Evolutionary conservation across 2,113 vertebrate genomes (phyloP).

Genomic region (Phasianus colchicus): DNA sequence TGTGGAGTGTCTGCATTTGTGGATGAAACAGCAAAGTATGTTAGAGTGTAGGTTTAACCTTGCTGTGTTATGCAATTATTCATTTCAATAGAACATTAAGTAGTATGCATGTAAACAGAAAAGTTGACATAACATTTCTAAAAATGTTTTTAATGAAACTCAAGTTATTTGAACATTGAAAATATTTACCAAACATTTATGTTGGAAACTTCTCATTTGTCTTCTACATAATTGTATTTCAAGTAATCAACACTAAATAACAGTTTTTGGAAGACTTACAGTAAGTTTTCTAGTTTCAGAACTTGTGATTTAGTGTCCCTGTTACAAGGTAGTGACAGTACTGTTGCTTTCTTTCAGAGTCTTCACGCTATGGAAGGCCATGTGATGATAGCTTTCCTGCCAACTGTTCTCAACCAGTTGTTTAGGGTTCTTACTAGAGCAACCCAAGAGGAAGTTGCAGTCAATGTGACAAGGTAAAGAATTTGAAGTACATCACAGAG

Average conservation of each 20-base stretch:
- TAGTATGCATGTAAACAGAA: not conserved
- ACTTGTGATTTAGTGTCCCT: not conserved
- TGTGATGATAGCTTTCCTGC: slow-evolving; percentile 97
- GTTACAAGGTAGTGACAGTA: not conserved
- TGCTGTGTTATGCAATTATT: not conserved
- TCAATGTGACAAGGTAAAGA: slow-evolving; percentile 94
- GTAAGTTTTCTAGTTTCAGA: not conserved
- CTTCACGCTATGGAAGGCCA: slow-evolving; percentile 97
- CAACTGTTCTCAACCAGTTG: slow-evolving; percentile 94
- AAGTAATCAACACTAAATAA: not conserved
- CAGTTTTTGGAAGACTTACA: not conserved
- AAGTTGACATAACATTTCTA: not conserved
- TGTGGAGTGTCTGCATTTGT: not conserved
- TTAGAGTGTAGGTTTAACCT: not conserved
- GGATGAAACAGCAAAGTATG: not conserved
- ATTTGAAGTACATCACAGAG: not conserved
- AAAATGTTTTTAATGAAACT: not conserved
- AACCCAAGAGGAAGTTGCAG: slow-evolving; percentile 93
- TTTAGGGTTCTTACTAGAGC: slow-evolving; percentile 94
- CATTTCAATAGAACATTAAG: not conserved
- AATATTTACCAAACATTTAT: not conserved
- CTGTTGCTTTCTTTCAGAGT: slow-evolving; percentile 76
- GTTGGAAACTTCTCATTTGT: not conserved
- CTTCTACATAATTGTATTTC: not conserved
- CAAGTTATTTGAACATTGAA: not conserved